Evolutionary conservation across 2,888 invertebrate species (phyloP).

Genomic region (Drosophila cracens): DNA sequence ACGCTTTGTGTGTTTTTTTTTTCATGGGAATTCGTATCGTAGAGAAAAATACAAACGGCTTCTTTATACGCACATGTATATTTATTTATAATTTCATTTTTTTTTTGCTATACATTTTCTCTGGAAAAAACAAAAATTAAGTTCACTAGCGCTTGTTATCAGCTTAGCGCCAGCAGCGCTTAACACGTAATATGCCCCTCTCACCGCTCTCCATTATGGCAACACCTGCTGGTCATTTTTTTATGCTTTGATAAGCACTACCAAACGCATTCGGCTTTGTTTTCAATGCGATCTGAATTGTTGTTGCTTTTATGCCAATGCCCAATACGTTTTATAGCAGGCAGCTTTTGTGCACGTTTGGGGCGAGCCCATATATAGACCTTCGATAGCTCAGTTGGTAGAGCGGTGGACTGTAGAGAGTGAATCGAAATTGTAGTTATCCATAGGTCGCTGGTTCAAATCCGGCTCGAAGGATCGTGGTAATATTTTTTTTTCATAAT

Average conservation of each 20-base stretch:
- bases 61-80: conserved; percentile 5
- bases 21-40: conserved; percentile 11
- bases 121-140: conserved; percentile 1
- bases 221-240: conserved; percentile 24
- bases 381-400: conserved; percentile 81
- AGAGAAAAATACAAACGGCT: not conserved
- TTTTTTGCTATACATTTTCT: conserved; percentile 14
- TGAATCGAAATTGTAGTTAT: conserved; percentile 43
- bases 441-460: conserved; percentile 81
- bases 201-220: not conserved
- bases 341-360: conserved; percentile 16
- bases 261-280: conserved; percentile 32
- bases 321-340: not conserved
- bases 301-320: conserved; percentile 15
- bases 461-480: conserved; percentile 75
- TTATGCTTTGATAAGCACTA: conserved; percentile 63
- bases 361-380: conserved; percentile 35
- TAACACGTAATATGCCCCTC: conserved; percentile 22
- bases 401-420: conserved; percentile 77
- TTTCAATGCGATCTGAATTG: conserved; percentile 28
- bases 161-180: conserved; percentile 42
- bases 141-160: conserved; percentile 25
- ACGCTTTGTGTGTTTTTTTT: conserved; percentile 12
- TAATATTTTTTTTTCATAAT: conserved; percentile 13
- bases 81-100: conserved; percentile 8